Conservation (phyloP, 2,888 invertebrate genomes). For the Trissolcus japonicus region DNA sequence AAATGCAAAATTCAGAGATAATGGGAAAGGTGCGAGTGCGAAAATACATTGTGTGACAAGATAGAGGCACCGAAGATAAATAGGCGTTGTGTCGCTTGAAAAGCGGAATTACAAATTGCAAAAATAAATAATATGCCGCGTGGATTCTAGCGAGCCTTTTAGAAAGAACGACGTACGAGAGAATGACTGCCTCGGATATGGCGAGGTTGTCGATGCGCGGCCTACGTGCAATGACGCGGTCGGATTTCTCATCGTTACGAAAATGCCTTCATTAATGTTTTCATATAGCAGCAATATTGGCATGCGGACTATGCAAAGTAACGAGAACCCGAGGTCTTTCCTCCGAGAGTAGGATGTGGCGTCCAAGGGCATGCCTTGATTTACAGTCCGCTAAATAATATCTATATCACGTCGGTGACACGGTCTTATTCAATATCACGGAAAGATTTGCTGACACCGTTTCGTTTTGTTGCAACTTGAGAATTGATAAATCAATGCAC, state of each 20-base stretch:
- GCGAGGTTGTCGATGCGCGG: slow-evolving; percentile 34
- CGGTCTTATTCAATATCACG: slow-evolving; percentile 10
- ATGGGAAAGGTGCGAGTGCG: too few species aligned
- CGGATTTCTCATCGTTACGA: slow-evolving; percentile 53
- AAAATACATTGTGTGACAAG: neutral
- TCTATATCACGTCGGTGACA: slow-evolving; percentile 26
- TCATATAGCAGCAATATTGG: slow-evolving; percentile 36
- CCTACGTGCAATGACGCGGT: slow-evolving; percentile 55
- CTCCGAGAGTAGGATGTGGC: slow-evolving; percentile 46
- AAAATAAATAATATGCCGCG: neutral
- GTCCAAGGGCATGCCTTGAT: slow-evolving; percentile 53
- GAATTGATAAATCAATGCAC: neutral
- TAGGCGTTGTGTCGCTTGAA: neutral
- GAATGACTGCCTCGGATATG: slow-evolving; percentile 41
- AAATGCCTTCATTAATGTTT: slow-evolving; percentile 48
- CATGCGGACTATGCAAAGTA: slow-evolving; percentile 53
- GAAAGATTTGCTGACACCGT: slow-evolving; percentile 19
- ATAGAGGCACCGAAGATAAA: neutral
- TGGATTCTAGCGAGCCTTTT: slow-evolving; percentile 15
- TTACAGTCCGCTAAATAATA: slow-evolving; percentile 49
- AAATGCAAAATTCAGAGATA: too few species aligned
- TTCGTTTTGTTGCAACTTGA: neutral
- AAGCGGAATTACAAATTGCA: slow-evolving; percentile 2
- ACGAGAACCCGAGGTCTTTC: slow-evolving; percentile 45
- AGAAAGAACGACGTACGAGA: slow-evolving; percentile 24